These are phyloP conservation scores for Muschampia staudingeri DNA, from an alignment of 2,888 invertebrate species.

Conservation along the genomic window DNA sequence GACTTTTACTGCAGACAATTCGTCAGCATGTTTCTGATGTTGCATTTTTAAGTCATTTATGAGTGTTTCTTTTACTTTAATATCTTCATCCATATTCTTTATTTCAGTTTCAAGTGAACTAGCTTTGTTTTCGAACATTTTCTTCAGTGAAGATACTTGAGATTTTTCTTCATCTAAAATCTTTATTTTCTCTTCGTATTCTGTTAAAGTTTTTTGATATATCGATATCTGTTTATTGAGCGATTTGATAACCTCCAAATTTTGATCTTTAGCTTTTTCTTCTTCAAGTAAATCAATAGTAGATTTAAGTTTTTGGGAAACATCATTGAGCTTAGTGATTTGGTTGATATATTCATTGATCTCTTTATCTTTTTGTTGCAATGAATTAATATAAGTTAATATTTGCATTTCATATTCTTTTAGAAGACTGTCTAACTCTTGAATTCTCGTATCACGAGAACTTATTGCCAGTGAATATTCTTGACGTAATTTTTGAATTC, in stretches of 20 bases:
- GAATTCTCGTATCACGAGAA: conserved; percentile 85
- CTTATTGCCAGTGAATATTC: conserved; percentile 81
- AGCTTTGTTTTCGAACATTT: conserved; percentile 79
- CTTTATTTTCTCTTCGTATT: conserved; percentile 83
- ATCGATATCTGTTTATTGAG: conserved; percentile 90
- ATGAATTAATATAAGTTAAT: conserved; percentile 81
- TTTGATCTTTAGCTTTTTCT: conserved; percentile 88
- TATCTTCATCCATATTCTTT: conserved; percentile 83
- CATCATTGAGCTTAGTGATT: conserved; percentile 89
- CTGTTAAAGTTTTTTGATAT: conserved; percentile 83
- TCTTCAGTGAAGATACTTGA: conserved; percentile 81
- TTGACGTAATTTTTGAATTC: conserved; percentile 81
- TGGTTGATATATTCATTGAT: conserved; percentile 89
- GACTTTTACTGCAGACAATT: conserved; percentile 84
- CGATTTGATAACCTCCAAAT: conserved; percentile 88
- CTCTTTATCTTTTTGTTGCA: conserved; percentile 88
- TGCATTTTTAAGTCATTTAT: conserved; percentile 87
- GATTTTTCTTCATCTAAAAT: conserved; percentile 86
- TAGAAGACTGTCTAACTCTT: conserved; percentile 88
- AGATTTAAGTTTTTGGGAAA: conserved; percentile 88
- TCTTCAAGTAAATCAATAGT: conserved; percentile 88
- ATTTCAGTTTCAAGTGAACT: conserved; percentile 79
- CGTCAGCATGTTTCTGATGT: conserved; percentile 87
- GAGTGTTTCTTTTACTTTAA: conserved; percentile 84
- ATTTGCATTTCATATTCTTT: conserved; percentile 89